Evolutionary conservation across 2,797 vertebrate genomes (phyloP), one percentile per base, ranked within the genome.

Genomic region (Melanotaenia pygmaea): DNA sequence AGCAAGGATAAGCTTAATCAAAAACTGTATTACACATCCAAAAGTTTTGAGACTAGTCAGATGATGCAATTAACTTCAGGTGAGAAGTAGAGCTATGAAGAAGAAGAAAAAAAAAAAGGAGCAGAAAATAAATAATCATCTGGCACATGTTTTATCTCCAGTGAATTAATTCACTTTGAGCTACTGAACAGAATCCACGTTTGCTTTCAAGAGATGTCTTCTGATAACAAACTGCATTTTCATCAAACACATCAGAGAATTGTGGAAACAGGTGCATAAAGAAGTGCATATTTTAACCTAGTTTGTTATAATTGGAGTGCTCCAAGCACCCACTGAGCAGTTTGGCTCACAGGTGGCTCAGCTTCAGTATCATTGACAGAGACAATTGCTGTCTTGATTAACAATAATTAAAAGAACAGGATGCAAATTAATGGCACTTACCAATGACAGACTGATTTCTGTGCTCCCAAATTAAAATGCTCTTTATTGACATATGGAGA

Each of bases 331-430:
- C 57, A 43, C 76, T 35, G 85, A 79, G 74, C 79, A 58, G 67
- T 66, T 64, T 74, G 60, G 45, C 61, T 68, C 73, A 81, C 84
- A 89, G 81, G 74, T 76, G 75, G 64, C 45, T 76, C 58, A 26
- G 70, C 72, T 81, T 3, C 7, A 34, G 57, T 80, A 70, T 81
- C 79, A 78, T 59, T 83, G 72, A 78, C 76, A 74, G 70, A 79
- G 74, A 69, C 34, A 28, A 86, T 70, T 79, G 74, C 82, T 73
- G 24, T 70, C 81, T 79, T 86, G 83, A 90, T 91, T 86, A 83
- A 53, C 72, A 70, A 69, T 85, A 67, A 88, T 86, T 54, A 74
- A 83, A 76, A 82, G 83, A 86, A 74, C 65, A 45, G 57, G 65
- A 79, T 79, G 81, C 65, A 77, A 71, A 85, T 83, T 43, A 81